These are phyloP conservation scores for Apantesis nais DNA, from an alignment of 2,888 invertebrate species.

Conservation along the genomic window DNA sequence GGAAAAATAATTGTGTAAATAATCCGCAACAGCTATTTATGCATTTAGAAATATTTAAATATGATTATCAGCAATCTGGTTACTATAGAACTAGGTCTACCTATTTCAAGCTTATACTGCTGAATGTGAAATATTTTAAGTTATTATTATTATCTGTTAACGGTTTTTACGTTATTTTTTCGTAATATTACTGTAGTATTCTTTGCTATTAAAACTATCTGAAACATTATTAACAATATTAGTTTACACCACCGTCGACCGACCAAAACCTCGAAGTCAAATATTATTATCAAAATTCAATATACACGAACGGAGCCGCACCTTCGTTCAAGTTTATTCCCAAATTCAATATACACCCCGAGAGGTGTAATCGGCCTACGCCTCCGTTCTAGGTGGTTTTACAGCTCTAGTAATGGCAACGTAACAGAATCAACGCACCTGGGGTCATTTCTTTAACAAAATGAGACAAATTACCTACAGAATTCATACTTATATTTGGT, in stretches of 20 bases:
- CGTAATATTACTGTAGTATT: background rate
- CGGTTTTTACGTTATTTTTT: background rate
- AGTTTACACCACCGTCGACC: background rate
- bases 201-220: background rate
- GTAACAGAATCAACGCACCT: conserved; percentile 5
- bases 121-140: background rate
- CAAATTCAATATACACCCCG: conserved; percentile 1
- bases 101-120: background rate
- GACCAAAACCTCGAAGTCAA: conserved; percentile 5
- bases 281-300: conserved; percentile 1
- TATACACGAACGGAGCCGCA: conserved; percentile 1
- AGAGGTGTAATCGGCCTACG: background rate
- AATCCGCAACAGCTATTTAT: too few relatives aligned
- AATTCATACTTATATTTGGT: background rate
- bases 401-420: background rate
- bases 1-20: too few relatives aligned
- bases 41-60: too few relatives aligned
- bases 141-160: background rate
- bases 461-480: background rate
- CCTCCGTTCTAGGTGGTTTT: background rate
- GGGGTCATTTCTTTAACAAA: background rate
- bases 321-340: conserved; percentile 3
- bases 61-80: too few relatives aligned
- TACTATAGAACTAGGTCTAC: background rate
- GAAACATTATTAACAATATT: background rate